phyloP scores from a whole-genome alignment of 2,797 vertebrate genomes.

The Micropoecilia bifurca region DNA sequence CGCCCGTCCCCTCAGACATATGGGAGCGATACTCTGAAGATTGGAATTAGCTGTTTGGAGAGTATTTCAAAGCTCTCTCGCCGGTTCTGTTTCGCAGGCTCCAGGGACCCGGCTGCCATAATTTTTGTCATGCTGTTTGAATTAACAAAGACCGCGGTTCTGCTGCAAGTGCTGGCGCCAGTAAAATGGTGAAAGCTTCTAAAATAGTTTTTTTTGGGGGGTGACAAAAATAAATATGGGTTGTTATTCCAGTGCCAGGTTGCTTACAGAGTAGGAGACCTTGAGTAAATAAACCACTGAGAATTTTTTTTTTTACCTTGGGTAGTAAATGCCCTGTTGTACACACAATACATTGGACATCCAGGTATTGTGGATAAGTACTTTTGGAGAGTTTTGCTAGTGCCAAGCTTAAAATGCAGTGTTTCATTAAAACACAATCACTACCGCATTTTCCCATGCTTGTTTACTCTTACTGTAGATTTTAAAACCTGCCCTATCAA shows the following conservation, averaged over 20 bases:
- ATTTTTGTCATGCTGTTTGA: slow-evolving; percentile 64
- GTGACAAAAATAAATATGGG: background rate
- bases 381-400: background rate
- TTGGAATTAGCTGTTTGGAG: slow-evolving; percentile 45
- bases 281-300: background rate
- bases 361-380: background rate
- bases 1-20: slow-evolving; percentile 46
- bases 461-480: background rate
- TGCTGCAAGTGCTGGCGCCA: slow-evolving; percentile 34
- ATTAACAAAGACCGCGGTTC: slow-evolving; percentile 66
- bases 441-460: background rate
- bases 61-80: slow-evolving; percentile 63
- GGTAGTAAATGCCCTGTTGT: background rate
- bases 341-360: background rate
- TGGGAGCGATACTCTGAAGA: slow-evolving; percentile 62
- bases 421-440: background rate
- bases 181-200: slow-evolving; percentile 35
- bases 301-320: background rate
- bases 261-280: background rate
- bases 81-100: slow-evolving; percentile 48
- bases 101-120: slow-evolving; percentile 48
- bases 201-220: slow-evolving; percentile 19
- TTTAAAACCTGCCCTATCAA: background rate
- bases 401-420: background rate
- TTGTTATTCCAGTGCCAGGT: background rate